Conservation (phyloP, 2,113 vertebrate genomes). For the Oxyura jamaicensis region DNA sequence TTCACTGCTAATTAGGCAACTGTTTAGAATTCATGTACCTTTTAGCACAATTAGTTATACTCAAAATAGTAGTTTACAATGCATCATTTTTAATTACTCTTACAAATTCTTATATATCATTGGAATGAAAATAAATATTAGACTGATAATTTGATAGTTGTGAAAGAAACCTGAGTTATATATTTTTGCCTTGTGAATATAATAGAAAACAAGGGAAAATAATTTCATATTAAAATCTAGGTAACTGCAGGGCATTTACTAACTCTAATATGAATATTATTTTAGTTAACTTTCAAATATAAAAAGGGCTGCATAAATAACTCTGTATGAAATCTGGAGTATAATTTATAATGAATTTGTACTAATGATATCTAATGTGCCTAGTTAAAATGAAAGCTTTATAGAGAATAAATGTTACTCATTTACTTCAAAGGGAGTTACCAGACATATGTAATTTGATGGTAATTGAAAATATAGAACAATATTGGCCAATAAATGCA, state of each 20-base stretch:
- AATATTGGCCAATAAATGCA: constrained; percentile 62
- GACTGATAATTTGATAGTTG: constrained; percentile 56
- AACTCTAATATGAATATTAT: constrained; percentile 78
- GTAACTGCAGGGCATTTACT: constrained; percentile 70
- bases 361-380: constrained; percentile 78
- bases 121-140: constrained; percentile 56
- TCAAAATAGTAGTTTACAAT: constrained; percentile 60
- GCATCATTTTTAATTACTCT: constrained; percentile 63
- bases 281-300: constrained; percentile 77
- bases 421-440: constrained; percentile 77
- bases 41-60: constrained; percentile 68
- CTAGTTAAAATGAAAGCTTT: constrained; percentile 76
- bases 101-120: constrained; percentile 64
- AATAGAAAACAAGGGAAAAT: constrained; percentile 61
- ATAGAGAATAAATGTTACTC: constrained; percentile 79
- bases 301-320: constrained; percentile 74
- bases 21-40: constrained; percentile 65
- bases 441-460: constrained; percentile 68
- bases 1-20: constrained; percentile 56
- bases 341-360: constrained; percentile 80
- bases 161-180: constrained; percentile 50
- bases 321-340: constrained; percentile 72
- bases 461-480: constrained; percentile 74
- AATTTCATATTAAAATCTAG: constrained; percentile 63
- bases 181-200: constrained; percentile 60